These are phyloP conservation scores for Acanthosepion pharaonis DNA, from an alignment of 2,888 invertebrate species.

Conservation along the genomic window DNA sequence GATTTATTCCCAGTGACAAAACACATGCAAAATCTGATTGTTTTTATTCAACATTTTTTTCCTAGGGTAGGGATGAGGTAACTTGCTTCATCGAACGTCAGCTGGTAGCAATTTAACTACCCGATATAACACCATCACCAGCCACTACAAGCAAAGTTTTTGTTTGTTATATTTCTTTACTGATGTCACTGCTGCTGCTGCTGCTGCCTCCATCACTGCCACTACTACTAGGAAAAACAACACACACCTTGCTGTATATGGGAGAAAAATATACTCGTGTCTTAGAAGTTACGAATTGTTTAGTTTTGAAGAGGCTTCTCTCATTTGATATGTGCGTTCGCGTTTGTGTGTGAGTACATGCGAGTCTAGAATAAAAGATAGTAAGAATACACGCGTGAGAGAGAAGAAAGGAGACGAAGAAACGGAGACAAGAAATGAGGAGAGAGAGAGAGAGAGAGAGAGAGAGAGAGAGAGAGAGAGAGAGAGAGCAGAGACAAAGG, in stretches of 20 bases:
- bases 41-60: not conserved
- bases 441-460: too few species aligned
- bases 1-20: not conserved
- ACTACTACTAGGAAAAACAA: slow-evolving; percentile 14
- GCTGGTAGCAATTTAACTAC: not conserved
- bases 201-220: not conserved
- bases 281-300: not conserved
- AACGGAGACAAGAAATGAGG: too few species aligned
- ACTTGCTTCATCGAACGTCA: not conserved
- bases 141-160: not conserved
- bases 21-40: not conserved
- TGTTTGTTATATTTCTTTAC: not conserved
- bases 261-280: not conserved
- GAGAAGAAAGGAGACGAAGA: too few species aligned
- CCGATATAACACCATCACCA: not conserved
- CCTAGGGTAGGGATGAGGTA: not conserved
- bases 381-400: too few species aligned
- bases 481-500: too few species aligned
- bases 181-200: not conserved
- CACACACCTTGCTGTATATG: not conserved
- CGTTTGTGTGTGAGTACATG: not conserved
- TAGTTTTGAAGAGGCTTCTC: not conserved
- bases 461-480: too few species aligned
- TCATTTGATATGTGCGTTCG: not conserved
- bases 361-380: too few species aligned